Base-by-base conservation (phyloP, 2,888 invertebrate species). In the Chloroclysta siterata region DNA sequence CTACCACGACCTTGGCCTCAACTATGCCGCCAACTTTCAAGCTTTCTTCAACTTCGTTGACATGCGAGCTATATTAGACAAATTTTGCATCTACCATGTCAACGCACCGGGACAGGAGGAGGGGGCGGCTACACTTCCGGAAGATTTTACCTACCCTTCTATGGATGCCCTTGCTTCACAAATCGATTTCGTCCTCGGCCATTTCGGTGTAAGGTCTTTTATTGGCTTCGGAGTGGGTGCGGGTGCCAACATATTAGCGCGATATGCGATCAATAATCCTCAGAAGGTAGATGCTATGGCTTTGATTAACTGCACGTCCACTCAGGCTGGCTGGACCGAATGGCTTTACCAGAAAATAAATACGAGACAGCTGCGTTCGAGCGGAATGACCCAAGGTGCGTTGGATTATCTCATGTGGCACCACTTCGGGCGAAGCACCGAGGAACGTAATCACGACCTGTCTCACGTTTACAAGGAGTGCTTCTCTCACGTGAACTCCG, bases 291-390 rank as follows among this genome's bases (percentile, higher is more conserved):
- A 98, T 77, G 99, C 98, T 7, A 93, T 99, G 68, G 97, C 98
- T 79, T 94, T 99, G 76, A 95, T 99, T 76, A 99, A 99, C 87
- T 98, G 98, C 83, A 96, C 97, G 8, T 98, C 98, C 28, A 97
- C 97, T 65, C 96, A 96, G 82, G 97, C 99, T 14, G 99, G 99
- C 14, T 99, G 99, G 99, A 97, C 99, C 70, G 99, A 99, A 89
- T 99, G 99, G 99, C 98, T 98, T 48, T 99, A 99, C 87, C 99
- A 99, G 92, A 99, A 99, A 93, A 95, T 99, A 79, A 98, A 98
- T 86, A 96, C 97, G 10, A 94, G 97, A 74, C 96, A 98, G 90
- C 94, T 98, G 71, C 95, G 97, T 73, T 96, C 97, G 22, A 97
- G 96, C 82, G 98, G 98, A 57, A 97, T 98, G 97, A 98, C 98